Evolutionary conservation across 2,888 invertebrate species (phyloP).

Genomic region (Hoplodrina blanda): DNA sequence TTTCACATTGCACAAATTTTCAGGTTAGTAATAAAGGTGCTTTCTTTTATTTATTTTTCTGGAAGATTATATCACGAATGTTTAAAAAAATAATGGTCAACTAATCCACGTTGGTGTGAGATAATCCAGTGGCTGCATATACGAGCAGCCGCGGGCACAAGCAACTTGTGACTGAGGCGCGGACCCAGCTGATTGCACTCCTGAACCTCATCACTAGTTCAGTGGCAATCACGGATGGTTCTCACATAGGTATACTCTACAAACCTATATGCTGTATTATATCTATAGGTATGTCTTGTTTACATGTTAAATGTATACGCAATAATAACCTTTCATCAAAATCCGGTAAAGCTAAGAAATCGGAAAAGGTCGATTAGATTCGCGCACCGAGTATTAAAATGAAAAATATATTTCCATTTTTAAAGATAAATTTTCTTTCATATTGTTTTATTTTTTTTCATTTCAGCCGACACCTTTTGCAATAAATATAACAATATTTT

Average conservation of each 20-base stretch:
- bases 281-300: not conserved
- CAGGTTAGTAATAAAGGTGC: not conserved
- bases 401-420: no score
- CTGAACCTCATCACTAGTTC: slow-evolving; percentile 53
- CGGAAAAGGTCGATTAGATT: no score
- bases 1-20: slow-evolving; percentile 48
- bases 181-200: slow-evolving; percentile 73
- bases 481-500: no score
- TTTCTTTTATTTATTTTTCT: not conserved
- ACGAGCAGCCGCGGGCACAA: slow-evolving; percentile 74
- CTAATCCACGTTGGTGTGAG: slow-evolving; percentile 25
- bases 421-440: no score
- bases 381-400: no score
- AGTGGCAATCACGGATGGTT: slow-evolving; percentile 46
- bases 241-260: slow-evolving; percentile 23
- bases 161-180: slow-evolving; percentile 75
- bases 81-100: slow-evolving; percentile 22
- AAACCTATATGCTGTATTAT: not conserved
- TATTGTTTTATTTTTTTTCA: no score
- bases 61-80: not conserved
- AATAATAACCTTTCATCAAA: not conserved
- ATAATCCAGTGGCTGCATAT: slow-evolving; percentile 39
- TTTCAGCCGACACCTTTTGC: no score
- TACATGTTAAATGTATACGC: not conserved
- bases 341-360: not conserved